Evolutionary conservation across 2,888 invertebrate species (phyloP), one percentile per base, ranked within the genome.

Genomic region (Palloptera scutellata): DNA sequence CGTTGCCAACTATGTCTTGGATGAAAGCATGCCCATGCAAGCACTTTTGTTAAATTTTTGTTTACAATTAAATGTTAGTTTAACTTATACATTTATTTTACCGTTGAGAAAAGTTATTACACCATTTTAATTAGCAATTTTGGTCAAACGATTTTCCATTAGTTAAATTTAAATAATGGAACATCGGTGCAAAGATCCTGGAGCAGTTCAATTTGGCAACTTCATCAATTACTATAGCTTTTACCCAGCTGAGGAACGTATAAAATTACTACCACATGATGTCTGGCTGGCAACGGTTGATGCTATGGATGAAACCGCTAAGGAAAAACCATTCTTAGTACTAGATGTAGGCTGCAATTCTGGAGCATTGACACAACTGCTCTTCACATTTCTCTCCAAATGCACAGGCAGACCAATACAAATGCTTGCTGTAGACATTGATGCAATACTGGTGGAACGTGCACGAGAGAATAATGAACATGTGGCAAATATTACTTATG

Each of bases 141-240:
- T 30, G 30, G 6, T 4, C 6, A 30, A 2, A 30, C 30, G 6
- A 2, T 30, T 6, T 30, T 4, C 30, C 6, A 6, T 30, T 30
- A 30, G 30, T 6, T 30, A 30, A 30, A 6, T 30, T 30, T 30
- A 43, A 12, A 54, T 11, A n/a, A 83, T 83, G 83, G 76, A 83
- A 30, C 81, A 74, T n/a, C 79, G 79, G 1, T 75, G 73, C 3
- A 76, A 86, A 66, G 89, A 93, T 83, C 94, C 94, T 15, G 94
- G 94, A 20, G 92, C 93, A 45, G 91, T 91, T 1, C 88, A 89
- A 80, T 89, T 87, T 86, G 95, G 95, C 63, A 95, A 95, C 85
- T 95, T 95, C 77, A 93, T 93, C 68, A 94, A 95, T 85, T 95
- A 95, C 81, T 95, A 95, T 81, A 86, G 91, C 73, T 95, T 95